Base-by-base conservation (phyloP, 2,113 vertebrate genomes). In the Tachuris rubrigastra region DNA sequence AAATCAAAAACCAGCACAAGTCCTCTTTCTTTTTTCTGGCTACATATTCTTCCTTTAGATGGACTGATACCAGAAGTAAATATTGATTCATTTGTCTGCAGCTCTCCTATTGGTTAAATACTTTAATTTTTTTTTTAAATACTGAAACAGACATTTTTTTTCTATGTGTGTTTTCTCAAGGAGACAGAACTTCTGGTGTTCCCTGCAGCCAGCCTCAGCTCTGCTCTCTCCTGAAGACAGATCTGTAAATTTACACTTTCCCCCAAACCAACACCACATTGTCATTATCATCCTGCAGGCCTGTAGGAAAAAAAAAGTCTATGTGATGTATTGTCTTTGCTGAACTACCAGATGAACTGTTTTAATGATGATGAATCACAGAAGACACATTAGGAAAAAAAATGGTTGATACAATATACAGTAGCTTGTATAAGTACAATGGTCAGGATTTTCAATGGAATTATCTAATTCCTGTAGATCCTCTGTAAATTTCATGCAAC, bases 351-450 rank as follows among this genome's bases (percentile, higher is more conserved):
- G 41, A 82, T 58, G 17, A 96, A 85, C 50, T 95, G 59, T 88
- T 94, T 95, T 76, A 87, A 85, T 86, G 87, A 87, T 16, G 31
- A 95, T 80, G 73, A 91, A 73, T 91, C 92, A 96, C 9, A 85
- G 58, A 82, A 91, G 53, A 92, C 46, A 85, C 24, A 66, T 1
- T 30, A 21, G 3, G 10, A 11, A 37, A 69, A 72, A 66, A 60
- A 85, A 30, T 37, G 49, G 16, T 35, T 88, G 65, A 84, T 80
- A 81, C 8, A 79, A 67, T 85, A 31, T 66, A 73, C 37, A 93
- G 79, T 31, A 88, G 30, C 39, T 89, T 76, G 69, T 46, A 88
- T 53, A 93, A 96, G 77, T 85, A 90, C 19, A 75, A 79, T 39
- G 25, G 24, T 18, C 69, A 77, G 52, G 53, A 90, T 77, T 77